These are phyloP conservation scores for Buathra laborator DNA, from an alignment of 2,888 invertebrate species.

Conservation along the genomic window DNA sequence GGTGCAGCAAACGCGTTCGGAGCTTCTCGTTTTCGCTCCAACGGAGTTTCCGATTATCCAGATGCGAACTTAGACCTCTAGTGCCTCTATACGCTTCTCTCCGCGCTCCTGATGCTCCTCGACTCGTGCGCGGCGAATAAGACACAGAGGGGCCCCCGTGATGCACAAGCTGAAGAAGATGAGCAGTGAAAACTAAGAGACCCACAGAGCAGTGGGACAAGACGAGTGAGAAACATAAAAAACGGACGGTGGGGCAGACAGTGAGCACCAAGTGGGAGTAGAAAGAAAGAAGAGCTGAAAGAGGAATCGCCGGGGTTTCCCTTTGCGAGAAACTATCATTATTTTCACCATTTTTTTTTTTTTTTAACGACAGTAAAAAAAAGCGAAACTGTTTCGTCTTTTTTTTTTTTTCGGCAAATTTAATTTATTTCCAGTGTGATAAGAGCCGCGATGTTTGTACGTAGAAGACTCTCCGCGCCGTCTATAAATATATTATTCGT, in stretches of 20 bases:
- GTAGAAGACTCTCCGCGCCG: conserved; percentile 1
- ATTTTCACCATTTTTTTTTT: conserved; percentile 18
- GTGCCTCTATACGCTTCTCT: background rate
- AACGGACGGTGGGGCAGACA: conserved; percentile 28
- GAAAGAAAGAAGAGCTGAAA: conserved; percentile 30
- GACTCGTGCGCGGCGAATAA: conserved; percentile 33
- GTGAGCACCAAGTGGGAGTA: conserved; percentile 22
- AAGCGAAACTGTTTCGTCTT: background rate
- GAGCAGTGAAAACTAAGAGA: background rate
- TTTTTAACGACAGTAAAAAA: background rate
- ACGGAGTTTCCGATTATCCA: conserved; percentile 44
- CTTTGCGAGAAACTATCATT: conserved; percentile 13
- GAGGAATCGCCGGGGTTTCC: background rate
- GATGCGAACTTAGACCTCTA: conserved; percentile 49
- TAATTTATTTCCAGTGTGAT: conserved; percentile 6
- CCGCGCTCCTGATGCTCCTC: conserved; percentile 19
- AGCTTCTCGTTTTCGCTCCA: background rate
- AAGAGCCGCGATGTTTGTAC: background rate
- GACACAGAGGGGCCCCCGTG: background rate
- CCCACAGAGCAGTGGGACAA: background rate
- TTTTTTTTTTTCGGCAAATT: conserved; percentile 1
- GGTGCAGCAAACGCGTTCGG: conserved; percentile 7
- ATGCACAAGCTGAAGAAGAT: background rate
- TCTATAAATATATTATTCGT: conserved; percentile 54
- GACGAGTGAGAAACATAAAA: conserved; percentile 39